Base-by-base conservation (phyloP, 2,797 vertebrate genomes). In the Microctenopoma lineatum region DNA sequence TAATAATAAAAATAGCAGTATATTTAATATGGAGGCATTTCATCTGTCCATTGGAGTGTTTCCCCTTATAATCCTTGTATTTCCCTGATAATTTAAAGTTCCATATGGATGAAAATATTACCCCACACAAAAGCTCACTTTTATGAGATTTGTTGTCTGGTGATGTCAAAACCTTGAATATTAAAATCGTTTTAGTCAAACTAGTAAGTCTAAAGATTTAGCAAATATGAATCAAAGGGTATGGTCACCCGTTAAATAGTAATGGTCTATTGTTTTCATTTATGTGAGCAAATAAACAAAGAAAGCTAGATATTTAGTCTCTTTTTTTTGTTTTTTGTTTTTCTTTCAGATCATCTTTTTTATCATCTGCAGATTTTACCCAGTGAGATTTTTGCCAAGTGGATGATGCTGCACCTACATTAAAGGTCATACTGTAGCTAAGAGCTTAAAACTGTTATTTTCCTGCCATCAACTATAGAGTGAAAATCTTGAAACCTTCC, bases 1-100 rank as follows among this genome's bases (percentile, higher is more conserved):
- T 63, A 60, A 83, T 80, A 76, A 81, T 80, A 61, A 77, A 75
- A 70, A 80, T 66, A 70, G 57, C 38, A 81, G 61, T 65, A 53
- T 50, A 51, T 55, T 59, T 66, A 60, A 70, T 54, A 69, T 48
- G 38, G 47, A 54, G 21, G 4, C 57, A 27, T 75, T 66, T 61
- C 32, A 46, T 63, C 11, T 45, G 41, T 66, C 46, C 42, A 16
- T 63, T 36, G 61, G 13, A 66, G 47, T 66, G 46, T 47, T 45
- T 60, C 42, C 47, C 5, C 5, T 46, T 53, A 25, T 16, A 58
- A 46, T 2, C 14, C n/a, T 9, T 44, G 18, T 38, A 54, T 68
- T 39, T 66, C 42, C 26, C n/a, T 14, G 52, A 44, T 12, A 41
- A 47, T 48, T 61, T 50, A 4, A 57, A 46, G 21, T 63, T 60